Percentiles rank a stretch among this genome's conserved stretches.
Evolutionary conservation across 2,888 invertebrate species (phyloP).

Genomic region (Dioctria rufipes): DNA sequence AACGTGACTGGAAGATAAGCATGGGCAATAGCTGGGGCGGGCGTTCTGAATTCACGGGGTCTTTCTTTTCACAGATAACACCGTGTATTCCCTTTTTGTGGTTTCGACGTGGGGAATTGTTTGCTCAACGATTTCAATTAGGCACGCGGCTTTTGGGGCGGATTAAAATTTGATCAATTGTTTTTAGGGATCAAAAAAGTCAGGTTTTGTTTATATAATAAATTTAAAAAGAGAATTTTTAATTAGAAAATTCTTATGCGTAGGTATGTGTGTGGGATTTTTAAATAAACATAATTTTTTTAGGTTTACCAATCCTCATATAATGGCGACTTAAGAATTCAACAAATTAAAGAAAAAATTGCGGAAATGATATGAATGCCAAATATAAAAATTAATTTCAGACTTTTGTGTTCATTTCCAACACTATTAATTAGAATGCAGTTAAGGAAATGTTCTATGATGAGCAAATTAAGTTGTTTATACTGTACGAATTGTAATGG

Average conservation of each 20-base stretch:
- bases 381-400: too few relatives aligned
- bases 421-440: too few relatives aligned
- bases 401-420: too few relatives aligned
- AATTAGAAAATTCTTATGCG: constrained; percentile 38
- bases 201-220: constrained; percentile 37
- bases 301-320: too few relatives aligned
- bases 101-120: constrained; percentile 53
- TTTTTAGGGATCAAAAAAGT: constrained; percentile 51
- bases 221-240: constrained; percentile 51
- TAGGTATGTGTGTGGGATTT: too few relatives aligned
- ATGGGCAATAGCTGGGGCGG: constrained; percentile 39
- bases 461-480: too few relatives aligned
- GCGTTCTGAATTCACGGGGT: constrained; percentile 4
- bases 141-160: constrained; percentile 57
- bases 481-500: too few relatives aligned
- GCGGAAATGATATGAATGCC: too few relatives aligned
- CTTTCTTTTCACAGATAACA: constrained; percentile 29
- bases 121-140: constrained; percentile 59
- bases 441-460: too few relatives aligned
- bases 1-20: constrained; percentile 59
- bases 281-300: too few relatives aligned
- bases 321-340: too few relatives aligned
- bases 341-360: too few relatives aligned
- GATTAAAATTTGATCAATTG: constrained; percentile 60
- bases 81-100: constrained; percentile 47